Percentiles rank a stretch among this genome's conserved stretches.
Conservation (phyloP, 2,113 vertebrate genomes). For the Vidua macroura region DNA sequence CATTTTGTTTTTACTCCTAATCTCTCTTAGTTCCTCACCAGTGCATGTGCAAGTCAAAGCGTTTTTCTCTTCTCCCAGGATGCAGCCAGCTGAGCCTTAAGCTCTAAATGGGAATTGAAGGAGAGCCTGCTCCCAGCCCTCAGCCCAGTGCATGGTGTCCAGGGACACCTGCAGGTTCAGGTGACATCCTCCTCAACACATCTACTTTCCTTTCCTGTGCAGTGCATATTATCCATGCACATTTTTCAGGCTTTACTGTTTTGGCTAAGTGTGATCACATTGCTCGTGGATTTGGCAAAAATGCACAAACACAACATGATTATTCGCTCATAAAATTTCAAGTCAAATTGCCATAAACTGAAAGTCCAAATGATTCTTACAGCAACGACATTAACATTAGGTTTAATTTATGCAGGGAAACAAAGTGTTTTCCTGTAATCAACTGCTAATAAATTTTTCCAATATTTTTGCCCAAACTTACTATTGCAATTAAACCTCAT, state of each 20-base stretch:
- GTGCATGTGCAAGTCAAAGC: neutral
- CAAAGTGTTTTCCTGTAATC: neutral
- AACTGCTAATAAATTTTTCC: neutral
- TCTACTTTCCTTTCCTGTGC: neutral
- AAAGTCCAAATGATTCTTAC: neutral
- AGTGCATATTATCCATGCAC: neutral
- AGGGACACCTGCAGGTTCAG: neutral
- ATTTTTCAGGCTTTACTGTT: neutral
- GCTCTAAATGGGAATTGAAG: neutral
- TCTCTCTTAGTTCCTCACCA: neutral
- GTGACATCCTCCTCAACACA: neutral
- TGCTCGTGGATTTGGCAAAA: neutral
- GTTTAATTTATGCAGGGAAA: neutral
- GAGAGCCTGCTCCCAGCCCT: neutral
- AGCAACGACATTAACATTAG: neutral
- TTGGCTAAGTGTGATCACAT: neutral
- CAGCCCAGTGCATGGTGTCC: neutral
- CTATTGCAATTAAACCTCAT: neutral
- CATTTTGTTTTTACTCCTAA: neutral
- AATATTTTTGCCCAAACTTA: neutral
- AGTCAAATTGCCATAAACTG: neutral
- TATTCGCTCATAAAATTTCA: neutral
- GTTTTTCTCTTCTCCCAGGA: neutral
- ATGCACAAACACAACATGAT: neutral
- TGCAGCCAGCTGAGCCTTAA: neutral